Evolutionary conservation across 2,113 vertebrate genomes (phyloP), one percentile per base, ranked within the genome.

Genomic region (Arothron firmamentum): DNA sequence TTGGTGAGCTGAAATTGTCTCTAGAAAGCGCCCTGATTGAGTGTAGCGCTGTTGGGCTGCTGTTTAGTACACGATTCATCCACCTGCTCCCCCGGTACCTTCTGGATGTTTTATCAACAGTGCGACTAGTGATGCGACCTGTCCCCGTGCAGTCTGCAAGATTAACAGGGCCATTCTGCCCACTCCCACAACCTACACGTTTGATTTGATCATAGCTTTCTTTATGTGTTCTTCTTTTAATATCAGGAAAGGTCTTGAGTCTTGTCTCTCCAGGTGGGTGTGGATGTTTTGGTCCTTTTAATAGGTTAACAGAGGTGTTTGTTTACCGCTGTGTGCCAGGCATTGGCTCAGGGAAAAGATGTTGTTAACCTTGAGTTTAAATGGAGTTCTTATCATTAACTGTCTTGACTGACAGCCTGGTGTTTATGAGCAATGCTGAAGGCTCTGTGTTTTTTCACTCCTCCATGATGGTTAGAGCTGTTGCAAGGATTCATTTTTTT

Each of bases 301-400:
- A 10, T 72, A 75, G 72, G 74, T 80, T 78, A 83, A 83, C 72
- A 83, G 62, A 65, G 67, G 53, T 20, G 66, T 52, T 48, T 83
- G 82, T 83, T 86, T 86, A 80, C 80, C 72, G 18, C 56, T 3
- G 45, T 42, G 50, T 71, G 77, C 74, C 77, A 67, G 73, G 74
- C 70, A 0, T 49, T 52, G 42, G 63, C 63, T 75, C 61, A 50
- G 81, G 82, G 78, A 82, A 76, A 81, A 56, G 69, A 70, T 48
- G 69, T 48, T 67, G 70, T 76, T 84, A 81, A 83, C 82, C 87
- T 88, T 86, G 82, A 86, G 67, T 81, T 79, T 62, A 80, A 82
- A 75, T 59, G 51, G 55, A 80, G 56, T 61, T 63, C 79, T 85
- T 85, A 86, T 82, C 81, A 79, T 85, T 65, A 60, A 55, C 47